phyloP scores from a whole-genome alignment of 2,797 vertebrate species.

The Iguana delicatissima region DNA sequence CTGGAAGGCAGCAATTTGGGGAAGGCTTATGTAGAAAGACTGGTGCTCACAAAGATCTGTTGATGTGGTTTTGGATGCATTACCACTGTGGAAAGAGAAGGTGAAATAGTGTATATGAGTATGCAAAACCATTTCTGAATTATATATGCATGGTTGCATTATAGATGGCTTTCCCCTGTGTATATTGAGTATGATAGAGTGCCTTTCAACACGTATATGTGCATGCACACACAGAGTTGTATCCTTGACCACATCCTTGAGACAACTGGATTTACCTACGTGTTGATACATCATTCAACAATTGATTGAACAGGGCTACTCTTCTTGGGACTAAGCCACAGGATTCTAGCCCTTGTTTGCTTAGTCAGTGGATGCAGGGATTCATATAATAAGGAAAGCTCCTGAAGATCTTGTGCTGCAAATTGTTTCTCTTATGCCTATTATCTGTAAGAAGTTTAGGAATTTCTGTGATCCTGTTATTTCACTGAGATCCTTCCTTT shows the following conservation, averaged over 20 bases:
- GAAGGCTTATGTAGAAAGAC: neutral
- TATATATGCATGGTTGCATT: neutral
- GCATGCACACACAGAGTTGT: too few relatives aligned
- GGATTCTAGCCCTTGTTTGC: too few relatives aligned
- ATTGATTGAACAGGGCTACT: too few relatives aligned
- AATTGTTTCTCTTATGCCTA: neutral
- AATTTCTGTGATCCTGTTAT: neutral
- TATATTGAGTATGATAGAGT: neutral
- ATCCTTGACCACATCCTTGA: too few relatives aligned
- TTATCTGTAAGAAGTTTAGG: neutral
- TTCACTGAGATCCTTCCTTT: fast-evolving
- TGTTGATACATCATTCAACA: too few relatives aligned
- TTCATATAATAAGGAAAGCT: neutral
- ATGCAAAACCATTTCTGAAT: neutral
- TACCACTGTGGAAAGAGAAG: neutral
- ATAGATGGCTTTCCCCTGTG: neutral
- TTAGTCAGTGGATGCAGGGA: neutral
- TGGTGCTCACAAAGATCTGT: conserved; percentile 1
- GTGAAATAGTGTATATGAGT: neutral
- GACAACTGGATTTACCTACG: too few relatives aligned
- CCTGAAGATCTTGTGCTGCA: neutral
- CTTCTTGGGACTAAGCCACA: too few relatives aligned
- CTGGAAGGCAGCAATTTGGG: neutral
- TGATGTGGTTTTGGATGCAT: neutral
- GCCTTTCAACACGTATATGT: neutral